A percentile compares a stretch with the other conserved stretches of the same genome.
These are phyloP conservation scores for Drosophila tsacasi DNA, from an alignment of 1,140 invertebrate genomes.

Conservation along the genomic window DNA sequence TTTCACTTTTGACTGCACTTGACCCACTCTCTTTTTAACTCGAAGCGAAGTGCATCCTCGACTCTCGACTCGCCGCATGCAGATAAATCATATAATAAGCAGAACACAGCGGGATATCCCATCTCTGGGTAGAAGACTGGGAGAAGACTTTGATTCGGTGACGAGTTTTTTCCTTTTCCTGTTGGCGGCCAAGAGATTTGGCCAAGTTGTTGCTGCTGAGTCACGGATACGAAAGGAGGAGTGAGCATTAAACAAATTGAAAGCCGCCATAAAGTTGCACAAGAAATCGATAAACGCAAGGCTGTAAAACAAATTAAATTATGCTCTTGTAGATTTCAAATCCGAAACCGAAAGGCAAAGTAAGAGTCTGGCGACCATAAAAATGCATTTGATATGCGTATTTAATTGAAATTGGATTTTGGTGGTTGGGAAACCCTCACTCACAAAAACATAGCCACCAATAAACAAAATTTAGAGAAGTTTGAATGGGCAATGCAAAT, in stretches of 20 bases:
- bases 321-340: conserved; percentile 48
- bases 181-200: conserved; percentile 19
- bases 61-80: conserved; percentile 13
- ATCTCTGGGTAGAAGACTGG: conserved; percentile 22
- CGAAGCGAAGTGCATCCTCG: conserved; percentile 50
- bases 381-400: conserved; percentile 64
- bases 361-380: conserved; percentile 61
- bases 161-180: conserved; percentile 29
- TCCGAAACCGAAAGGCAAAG: conserved; percentile 60
- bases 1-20: conserved; percentile 83
- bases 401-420: conserved; percentile 58
- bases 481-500: neutral
- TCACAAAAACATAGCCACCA: neutral
- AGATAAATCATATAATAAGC: conserved; percentile 77
- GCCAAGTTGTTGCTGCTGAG: conserved; percentile 39
- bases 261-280: conserved; percentile 64
- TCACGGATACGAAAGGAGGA: conserved; percentile 41
- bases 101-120: conserved; percentile 68
- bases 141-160: conserved; percentile 46
- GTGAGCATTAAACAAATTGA: conserved; percentile 58
- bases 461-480: neutral
- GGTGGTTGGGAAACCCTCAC: conserved; percentile 35
- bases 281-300: conserved; percentile 57
- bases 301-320: conserved; percentile 78
- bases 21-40: conserved; percentile 75